phyloP scores from a whole-genome alignment of 53 echinoderm and acorn worm species.

The Patiria pectinifera region DNA sequence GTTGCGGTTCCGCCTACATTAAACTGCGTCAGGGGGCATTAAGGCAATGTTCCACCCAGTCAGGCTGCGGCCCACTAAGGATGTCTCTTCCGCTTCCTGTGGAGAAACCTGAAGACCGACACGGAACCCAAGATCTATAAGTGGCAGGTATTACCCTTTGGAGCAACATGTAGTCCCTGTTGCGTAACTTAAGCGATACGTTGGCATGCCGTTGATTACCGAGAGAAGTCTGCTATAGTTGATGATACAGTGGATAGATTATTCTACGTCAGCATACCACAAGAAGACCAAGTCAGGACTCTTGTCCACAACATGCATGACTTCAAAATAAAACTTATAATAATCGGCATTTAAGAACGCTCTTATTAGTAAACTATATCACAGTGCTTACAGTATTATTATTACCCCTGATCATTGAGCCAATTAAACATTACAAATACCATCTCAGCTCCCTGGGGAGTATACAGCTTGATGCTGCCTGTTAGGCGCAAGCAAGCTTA shows the following conservation, averaged over 20 bases:
- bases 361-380: too few species aligned
- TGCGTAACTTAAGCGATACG: not conserved
- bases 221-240: not conserved
- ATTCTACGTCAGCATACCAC: constrained; percentile 43
- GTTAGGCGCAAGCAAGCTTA: too few species aligned
- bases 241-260: constrained; percentile 15
- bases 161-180: constrained; percentile 55
- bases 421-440: too few species aligned
- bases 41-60: constrained; percentile 49
- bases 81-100: constrained; percentile 38
- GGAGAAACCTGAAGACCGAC: constrained; percentile 12
- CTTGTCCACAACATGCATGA: constrained; percentile 22
- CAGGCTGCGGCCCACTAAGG: constrained; percentile 9
- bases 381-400: too few species aligned
- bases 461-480: too few species aligned
- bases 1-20: constrained; percentile 44
- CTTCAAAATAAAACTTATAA: too few species aligned
- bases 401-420: too few species aligned
- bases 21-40: constrained; percentile 22
- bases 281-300: not conserved
- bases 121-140: not conserved
- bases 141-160: constrained; percentile 57
- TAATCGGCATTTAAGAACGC: too few species aligned
- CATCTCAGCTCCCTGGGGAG: too few species aligned
- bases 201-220: constrained; percentile 9